These are phyloP conservation scores for Vidua macroura DNA, from an alignment of 2,113 vertebrate genomes.

Conservation along the genomic window DNA sequence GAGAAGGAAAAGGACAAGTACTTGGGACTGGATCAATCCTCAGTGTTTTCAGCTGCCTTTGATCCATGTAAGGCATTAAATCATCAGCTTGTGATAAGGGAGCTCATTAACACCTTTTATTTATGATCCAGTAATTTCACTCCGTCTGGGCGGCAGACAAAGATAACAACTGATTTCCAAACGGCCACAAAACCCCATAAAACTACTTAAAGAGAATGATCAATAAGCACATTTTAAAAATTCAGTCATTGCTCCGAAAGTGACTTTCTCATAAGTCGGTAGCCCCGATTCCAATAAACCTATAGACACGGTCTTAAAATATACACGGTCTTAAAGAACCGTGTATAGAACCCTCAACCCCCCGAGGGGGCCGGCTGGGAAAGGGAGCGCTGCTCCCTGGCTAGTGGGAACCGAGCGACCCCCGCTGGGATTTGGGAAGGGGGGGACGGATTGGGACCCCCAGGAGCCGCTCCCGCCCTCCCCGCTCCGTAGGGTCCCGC, in stretches of 20 bases:
- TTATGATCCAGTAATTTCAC: background rate
- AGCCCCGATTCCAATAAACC: background rate
- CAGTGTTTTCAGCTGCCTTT: background rate
- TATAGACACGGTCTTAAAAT: no score
- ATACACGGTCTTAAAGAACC: background rate
- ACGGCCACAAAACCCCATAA: background rate
- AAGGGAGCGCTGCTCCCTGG: background rate
- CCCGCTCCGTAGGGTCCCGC: background rate
- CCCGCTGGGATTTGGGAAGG: background rate
- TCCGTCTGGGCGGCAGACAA: background rate
- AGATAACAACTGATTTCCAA: background rate
- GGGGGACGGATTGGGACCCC: rapidly evolving
- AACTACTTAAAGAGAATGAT: background rate
- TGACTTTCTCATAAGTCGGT: rapidly evolving
- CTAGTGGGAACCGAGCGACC: background rate
- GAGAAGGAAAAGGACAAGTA: background rate
- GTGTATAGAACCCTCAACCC: rapidly evolving
- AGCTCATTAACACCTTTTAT: background rate
- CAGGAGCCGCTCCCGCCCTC: background rate
- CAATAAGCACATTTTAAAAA: rapidly evolving
- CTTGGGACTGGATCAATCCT: background rate
- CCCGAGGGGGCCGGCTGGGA: no score
- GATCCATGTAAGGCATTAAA: background rate
- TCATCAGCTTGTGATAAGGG: background rate
- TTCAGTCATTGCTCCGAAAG: background rate